Evolutionary conservation across 2,113 vertebrate genomes (phyloP).

Genomic region (Conger conger): DNA sequence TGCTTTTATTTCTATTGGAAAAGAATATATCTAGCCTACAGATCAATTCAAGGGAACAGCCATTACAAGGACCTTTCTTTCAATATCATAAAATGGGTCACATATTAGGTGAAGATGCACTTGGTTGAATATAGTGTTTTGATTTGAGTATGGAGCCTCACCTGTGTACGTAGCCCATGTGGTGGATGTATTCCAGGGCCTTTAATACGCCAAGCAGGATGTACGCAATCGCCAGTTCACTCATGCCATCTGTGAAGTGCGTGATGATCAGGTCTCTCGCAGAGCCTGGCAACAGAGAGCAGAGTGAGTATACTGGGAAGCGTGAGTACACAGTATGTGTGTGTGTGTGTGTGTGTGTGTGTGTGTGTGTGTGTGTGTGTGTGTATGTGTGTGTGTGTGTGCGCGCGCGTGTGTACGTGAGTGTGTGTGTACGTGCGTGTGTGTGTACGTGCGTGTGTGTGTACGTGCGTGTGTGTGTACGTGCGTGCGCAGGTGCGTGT

Average conservation of each 20-base stretch:
- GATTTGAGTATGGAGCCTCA: constrained; percentile 47
- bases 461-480: neutral
- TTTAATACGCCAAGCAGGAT: constrained; percentile 88
- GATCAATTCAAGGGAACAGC: too few species aligned
- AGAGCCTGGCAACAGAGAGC: constrained; percentile 72
- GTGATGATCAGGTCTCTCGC: constrained; percentile 92
- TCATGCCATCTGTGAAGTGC: constrained; percentile 93
- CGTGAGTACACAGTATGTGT: neutral
- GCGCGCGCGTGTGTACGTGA: too few species aligned
- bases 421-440: neutral
- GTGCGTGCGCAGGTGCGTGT: too few species aligned
- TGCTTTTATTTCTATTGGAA: too few species aligned
- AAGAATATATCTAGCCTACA: too few species aligned
- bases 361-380: neutral
- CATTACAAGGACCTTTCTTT: too few species aligned
- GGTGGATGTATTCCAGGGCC: constrained; percentile 95
- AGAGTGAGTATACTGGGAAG: neutral
- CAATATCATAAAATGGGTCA: too few species aligned
- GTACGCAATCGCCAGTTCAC: constrained; percentile 89
- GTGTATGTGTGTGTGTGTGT: too few species aligned
- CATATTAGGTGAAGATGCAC: too few species aligned
- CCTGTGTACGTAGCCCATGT: constrained; percentile 98
- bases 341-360: neutral
- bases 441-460: neutral
- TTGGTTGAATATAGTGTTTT: too few species aligned